Conservation (phyloP, 2,888 invertebrate genomes). For the Atrina japonica region DNA sequence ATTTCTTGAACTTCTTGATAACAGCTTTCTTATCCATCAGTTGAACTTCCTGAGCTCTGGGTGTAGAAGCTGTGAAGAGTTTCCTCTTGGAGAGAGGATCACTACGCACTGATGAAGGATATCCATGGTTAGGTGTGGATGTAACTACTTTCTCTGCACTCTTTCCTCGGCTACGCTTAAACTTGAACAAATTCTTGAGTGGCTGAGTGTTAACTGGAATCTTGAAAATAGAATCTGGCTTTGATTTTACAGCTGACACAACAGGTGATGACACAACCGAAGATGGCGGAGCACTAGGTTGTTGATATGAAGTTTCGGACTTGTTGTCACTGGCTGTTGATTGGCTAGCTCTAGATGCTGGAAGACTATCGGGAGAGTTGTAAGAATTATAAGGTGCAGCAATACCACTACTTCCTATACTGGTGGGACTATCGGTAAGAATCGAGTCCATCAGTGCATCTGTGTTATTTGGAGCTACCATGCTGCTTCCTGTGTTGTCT, state of each 20-base stretch:
- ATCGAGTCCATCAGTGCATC: conserved; percentile 68
- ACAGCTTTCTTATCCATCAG: conserved; percentile 72
- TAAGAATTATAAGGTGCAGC: conserved; percentile 72
- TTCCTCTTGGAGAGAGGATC: conserved; percentile 61
- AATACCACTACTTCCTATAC: conserved; percentile 72
- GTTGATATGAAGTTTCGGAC: conserved; percentile 56
- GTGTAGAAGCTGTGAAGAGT: conserved; percentile 55
- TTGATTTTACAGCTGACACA: conserved; percentile 38
- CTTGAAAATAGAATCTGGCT: conserved; percentile 51
- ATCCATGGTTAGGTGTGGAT: conserved; percentile 55
- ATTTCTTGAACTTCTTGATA: conserved; percentile 69
- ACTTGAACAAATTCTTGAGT: conserved; percentile 55
- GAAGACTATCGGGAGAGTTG: conserved; percentile 52
- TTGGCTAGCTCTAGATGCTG: conserved; percentile 50
- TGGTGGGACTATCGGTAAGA: conserved; percentile 73
- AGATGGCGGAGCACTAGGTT: conserved; percentile 51
- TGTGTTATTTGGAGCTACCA: conserved; percentile 39
- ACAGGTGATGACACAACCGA: conserved; percentile 50
- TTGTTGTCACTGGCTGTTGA: conserved; percentile 60
- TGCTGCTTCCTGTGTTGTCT: conserved; percentile 30
- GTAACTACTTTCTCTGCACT: conserved; percentile 57
- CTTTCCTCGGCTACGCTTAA: conserved; percentile 54
- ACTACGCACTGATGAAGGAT: conserved; percentile 48
- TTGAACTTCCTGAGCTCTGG: conserved; percentile 55
- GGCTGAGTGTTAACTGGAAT: conserved; percentile 58